Evolutionary conservation across 1,140 invertebrate genomes (phyloP).

Genomic region (Pseudachorutes palmiensis): DNA sequence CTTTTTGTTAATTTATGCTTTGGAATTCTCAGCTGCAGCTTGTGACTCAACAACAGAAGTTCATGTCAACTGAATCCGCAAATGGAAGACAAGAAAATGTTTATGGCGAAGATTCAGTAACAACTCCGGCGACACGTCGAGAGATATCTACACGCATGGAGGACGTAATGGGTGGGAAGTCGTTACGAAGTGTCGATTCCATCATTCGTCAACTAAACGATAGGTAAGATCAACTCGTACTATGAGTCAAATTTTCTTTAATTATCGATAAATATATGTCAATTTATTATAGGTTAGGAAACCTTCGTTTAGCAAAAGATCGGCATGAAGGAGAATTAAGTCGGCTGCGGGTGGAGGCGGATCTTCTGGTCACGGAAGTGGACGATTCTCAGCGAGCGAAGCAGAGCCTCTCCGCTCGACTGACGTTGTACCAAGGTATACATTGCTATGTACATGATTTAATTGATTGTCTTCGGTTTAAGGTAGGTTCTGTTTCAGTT

Average conservation of each 20-base stretch:
- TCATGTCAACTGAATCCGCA: neutral
- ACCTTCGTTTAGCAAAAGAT: constrained; percentile 28
- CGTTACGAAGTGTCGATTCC: neutral
- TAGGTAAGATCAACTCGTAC: neutral
- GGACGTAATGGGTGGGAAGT: constrained; percentile 1
- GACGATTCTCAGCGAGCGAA: constrained; percentile 53
- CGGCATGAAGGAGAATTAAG: constrained; percentile 25
- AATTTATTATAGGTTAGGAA: constrained; percentile 25
- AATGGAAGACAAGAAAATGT: neutral
- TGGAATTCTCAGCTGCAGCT: neutral
- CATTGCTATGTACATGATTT: constrained; percentile 92
- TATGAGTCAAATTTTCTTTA: neutral
- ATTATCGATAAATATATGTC: neutral
- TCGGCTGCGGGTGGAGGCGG: constrained; percentile 49
- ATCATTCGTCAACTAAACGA: neutral
- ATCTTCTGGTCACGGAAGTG: constrained; percentile 54
- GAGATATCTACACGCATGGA: constrained; percentile 3
- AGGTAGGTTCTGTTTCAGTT: constrained; percentile 41
- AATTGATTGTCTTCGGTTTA: constrained; percentile 83
- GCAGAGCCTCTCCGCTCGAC: constrained; percentile 63
- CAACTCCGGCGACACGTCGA: neutral
- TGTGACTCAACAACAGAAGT: neutral
- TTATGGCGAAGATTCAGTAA: no score
- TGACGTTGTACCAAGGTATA: constrained; percentile 89
- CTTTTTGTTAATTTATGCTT: neutral